Conservation (phyloP, 2,113 vertebrate species). For the Capreolus pygargus region DNA sequence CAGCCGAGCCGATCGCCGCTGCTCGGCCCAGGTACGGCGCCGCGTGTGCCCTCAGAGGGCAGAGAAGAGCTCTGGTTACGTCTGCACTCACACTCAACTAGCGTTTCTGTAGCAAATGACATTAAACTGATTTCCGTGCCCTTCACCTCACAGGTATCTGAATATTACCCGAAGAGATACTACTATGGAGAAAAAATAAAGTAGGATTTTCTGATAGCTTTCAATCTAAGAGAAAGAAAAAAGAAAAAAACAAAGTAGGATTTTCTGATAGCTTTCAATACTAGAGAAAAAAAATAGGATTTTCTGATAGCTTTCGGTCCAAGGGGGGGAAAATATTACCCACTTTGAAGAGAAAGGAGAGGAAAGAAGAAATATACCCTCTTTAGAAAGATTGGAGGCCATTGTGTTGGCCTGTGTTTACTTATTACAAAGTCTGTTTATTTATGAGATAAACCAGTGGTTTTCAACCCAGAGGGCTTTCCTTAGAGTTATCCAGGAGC, state of each 20-base stretch:
- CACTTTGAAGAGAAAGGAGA: neutral
- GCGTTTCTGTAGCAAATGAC: accelerated
- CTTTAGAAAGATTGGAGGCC: neutral
- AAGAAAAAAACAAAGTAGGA: neutral
- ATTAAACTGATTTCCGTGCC: neutral
- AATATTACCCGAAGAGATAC: neutral
- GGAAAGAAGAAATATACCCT: neutral
- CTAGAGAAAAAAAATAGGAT: too few species aligned
- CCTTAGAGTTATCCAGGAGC: too few species aligned
- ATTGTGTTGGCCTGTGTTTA: accelerated
- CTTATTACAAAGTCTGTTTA: neutral
- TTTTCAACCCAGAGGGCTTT: neutral
- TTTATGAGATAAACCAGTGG: neutral
- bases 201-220: neutral
- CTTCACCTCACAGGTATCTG: too few species aligned
- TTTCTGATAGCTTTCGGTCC: neutral
- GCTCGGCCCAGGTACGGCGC: constrained; percentile 89
- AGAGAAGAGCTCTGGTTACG: neutral
- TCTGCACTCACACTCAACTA: accelerated
- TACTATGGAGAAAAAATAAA: neutral
- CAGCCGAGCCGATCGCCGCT: constrained; percentile 89
- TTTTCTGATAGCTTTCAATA: neutral
- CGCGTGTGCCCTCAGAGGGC: neutral
- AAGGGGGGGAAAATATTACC: too few species aligned
- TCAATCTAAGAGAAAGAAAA: neutral